Base-by-base conservation (phyloP, 2,113 vertebrate genomes). In the Gymnorhina tibicen region DNA sequence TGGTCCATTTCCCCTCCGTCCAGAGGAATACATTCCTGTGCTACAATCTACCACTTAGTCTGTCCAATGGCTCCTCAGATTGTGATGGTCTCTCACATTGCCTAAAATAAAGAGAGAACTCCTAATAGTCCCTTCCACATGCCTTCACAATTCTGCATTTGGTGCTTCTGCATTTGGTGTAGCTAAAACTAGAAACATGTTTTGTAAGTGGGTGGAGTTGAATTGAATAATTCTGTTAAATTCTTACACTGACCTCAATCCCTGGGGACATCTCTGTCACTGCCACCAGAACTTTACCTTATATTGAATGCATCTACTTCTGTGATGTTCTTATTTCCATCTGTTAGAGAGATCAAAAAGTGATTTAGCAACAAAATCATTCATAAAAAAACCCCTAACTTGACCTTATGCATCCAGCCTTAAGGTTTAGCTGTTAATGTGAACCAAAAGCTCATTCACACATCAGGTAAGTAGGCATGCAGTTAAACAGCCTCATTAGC, bases 231-330 rank as follows among this genome's bases (percentile, higher is more conserved):
- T 78, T 35, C 33, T 27, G 27, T 55, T 9, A 21, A 27, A 5
- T 77, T 86, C 46, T 63, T 77, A 20, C 62, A n/a, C 14, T 74
- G 68, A 66, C 16, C 27, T 49, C 44, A 68, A 0, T 33, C 56
- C 35, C 14, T 8, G 2, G 28, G 47, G 26, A 37, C 32, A n/a
- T 56, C 12, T 85, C 62, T 69, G 18, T 67, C 62, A 42, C 6
- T 60, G 28, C 26, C 35, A 74, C n/a, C 59, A 68, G n/a, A 89
- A 60, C 56, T 60, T 98, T 98, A 99, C 99, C 98, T 98, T 85
- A 0, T 46, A 58, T 33, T 39, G 47, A 96, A 84, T 24, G 94
- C 97, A 84, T 99, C 98, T 6, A 95, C 97, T 97, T 99, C 98
- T 11, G 96, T 98, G 78, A 98, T 33, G 85, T 97, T 98, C 92